These are phyloP conservation scores for Azemiops feae DNA, from an alignment of 2,113 vertebrate species.

Conservation along the genomic window DNA sequence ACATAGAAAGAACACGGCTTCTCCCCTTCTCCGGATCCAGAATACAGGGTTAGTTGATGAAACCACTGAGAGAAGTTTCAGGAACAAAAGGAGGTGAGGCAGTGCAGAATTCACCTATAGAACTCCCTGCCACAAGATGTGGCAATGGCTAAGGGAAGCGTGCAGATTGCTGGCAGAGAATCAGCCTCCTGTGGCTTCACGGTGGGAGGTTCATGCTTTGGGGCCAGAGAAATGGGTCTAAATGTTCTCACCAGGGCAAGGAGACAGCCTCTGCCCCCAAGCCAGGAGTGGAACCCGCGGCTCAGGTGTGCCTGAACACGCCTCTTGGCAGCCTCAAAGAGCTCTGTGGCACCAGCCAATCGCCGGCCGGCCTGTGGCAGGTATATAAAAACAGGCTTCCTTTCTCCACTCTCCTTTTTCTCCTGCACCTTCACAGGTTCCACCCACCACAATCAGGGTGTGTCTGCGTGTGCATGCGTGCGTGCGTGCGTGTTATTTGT, in stretches of 20 bases:
- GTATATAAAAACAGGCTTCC: slow-evolving; percentile 15
- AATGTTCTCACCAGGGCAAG: background rate
- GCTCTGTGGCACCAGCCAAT: slow-evolving; percentile 31
- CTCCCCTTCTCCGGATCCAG: background rate
- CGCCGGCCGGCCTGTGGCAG: slow-evolving; percentile 48
- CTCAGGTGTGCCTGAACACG: background rate
- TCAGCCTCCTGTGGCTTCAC: background rate
- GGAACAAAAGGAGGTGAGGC: background rate
- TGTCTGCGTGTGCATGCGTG: background rate
- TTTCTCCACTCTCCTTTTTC: no score
- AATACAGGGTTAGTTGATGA: background rate
- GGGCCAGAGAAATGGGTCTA: background rate
- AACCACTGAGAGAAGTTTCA: background rate
- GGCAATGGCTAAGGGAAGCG: background rate
- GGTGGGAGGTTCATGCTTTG: background rate
- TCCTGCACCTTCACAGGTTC: background rate
- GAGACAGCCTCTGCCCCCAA: background rate
- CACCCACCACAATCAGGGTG: background rate
- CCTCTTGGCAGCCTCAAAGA: slow-evolving; percentile 20
- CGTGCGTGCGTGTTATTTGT: slow-evolving; percentile 62
- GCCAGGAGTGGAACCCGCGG: background rate
- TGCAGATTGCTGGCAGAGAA: background rate
- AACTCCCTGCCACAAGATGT: background rate
- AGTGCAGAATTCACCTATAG: background rate
- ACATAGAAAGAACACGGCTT: background rate